Conservation (phyloP, 1,140 invertebrate genomes). For the Macrostomum lignano region DNA sequence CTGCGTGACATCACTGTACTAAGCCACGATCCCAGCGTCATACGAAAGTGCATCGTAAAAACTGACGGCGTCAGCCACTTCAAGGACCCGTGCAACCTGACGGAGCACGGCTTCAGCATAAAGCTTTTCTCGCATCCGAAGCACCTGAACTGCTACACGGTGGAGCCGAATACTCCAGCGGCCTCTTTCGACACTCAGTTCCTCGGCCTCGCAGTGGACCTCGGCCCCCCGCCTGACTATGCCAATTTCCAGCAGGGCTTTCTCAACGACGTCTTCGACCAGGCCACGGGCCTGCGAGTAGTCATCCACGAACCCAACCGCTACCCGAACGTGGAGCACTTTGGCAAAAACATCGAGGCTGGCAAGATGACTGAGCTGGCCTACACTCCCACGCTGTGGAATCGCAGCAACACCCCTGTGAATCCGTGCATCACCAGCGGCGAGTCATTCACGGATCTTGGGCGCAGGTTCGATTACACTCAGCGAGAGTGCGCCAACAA, state of each 20-base stretch:
- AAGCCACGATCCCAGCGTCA: neutral
- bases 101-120: neutral
- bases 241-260: neutral
- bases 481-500: neutral
- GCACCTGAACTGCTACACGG: slow-evolving; percentile 2
- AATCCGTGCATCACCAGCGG: neutral
- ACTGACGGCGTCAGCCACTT: neutral
- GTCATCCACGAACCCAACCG: slow-evolving; percentile 1
- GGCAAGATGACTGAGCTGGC: slow-evolving; percentile 5
- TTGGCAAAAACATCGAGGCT: slow-evolving; percentile 3
- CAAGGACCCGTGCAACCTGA: neutral
- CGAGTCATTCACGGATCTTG: neutral
- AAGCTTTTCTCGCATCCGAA: slow-evolving; percentile 1
- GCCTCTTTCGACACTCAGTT: neutral
- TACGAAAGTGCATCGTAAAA: neutral
- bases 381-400: slow-evolving; percentile 1
- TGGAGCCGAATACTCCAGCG: too few relatives aligned
- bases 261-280: neutral
- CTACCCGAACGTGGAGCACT: slow-evolving; percentile 2
- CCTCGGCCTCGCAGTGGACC: neutral
- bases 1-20: neutral
- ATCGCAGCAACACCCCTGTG: neutral
- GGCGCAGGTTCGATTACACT: neutral
- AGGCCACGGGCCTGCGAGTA: slow-evolving; percentile 1
- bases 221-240: slow-evolving; percentile 1